phyloP scores from a whole-genome alignment of 2,113 vertebrate species.

The Dolichotis patagonum region DNA sequence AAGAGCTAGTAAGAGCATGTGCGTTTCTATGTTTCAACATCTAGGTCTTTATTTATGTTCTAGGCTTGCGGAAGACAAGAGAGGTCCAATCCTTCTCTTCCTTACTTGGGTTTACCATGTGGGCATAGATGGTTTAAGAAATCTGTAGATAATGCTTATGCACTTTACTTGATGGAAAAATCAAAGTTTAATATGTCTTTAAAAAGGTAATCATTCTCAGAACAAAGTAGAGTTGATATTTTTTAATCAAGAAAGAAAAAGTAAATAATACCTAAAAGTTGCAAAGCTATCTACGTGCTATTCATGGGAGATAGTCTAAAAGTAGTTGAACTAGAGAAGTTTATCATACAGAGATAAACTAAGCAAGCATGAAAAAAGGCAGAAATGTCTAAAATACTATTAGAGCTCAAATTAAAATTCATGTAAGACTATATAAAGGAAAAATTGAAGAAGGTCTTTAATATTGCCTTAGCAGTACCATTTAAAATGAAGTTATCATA shows the following conservation, averaged over 20 bases:
- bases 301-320: not conserved
- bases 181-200: not conserved
- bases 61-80: not conserved
- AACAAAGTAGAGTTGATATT: conserved; percentile 1
- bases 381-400: not conserved
- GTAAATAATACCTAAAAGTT: not conserved
- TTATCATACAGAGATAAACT: not conserved
- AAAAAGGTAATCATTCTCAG: conserved; percentile 13
- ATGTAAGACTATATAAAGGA: not conserved
- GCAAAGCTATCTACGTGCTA: not conserved
- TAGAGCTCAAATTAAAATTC: conserved; percentile 4
- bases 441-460: conserved; percentile 41
- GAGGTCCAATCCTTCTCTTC: not conserved
- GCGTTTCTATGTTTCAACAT: not conserved
- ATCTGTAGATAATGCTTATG: not conserved
- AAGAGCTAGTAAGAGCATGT: not conserved
- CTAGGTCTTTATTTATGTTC: not conserved
- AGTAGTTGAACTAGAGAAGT: not conserved
- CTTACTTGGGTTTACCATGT: not conserved
- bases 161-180: not conserved
- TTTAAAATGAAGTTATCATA: conserved; percentile 3
- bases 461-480: not conserved
- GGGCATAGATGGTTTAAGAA: not conserved
- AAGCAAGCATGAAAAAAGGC: not conserved
- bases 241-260: not conserved